Base-by-base conservation (phyloP, 2,888 invertebrate genomes). In the Stenolophus ochropezus region DNA sequence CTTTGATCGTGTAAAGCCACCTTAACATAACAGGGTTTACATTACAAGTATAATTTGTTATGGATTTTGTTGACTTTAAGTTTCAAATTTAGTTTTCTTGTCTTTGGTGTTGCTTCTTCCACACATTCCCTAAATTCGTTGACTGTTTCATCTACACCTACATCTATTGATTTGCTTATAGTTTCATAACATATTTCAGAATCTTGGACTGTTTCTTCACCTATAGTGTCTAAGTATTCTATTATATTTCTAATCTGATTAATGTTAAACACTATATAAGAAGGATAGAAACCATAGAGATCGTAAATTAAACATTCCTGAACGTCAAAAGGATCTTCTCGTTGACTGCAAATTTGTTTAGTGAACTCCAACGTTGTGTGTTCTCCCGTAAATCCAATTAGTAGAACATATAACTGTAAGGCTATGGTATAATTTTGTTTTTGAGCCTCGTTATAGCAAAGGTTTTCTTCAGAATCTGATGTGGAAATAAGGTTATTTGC, bases 231-330 rank as follows among this genome's bases (percentile, higher is more conserved):
- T n/a, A n/a, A n/a, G n/a, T n/a, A n/a, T n/a, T n/a, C n/a, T n/a
- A n/a, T n/a, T n/a, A n/a, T n/a, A n/a, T n/a, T n/a, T n/a, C n/a
- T n/a, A n/a, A n/a, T n/a, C n/a, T n/a, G n/a, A n/a, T n/a, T n/a
- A n/a, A n/a, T n/a, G n/a, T n/a, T n/a, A n/a, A n/a, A n/a, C n/a
- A n/a, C n/a, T n/a, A 78, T 23, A 65, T 65, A 65, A 4, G 21
- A 42, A 4, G 47, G 47, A 49, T 47, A 78, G 27, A 16, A 49
- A 5, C 21, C 11, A 65, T 78, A 78, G 3, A 78, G 47, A 27
- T 78, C 78, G 0, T 61, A 47, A n/a, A 78, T 78, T 2, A 78
- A 4, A 21, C 78, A 78, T 49, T 18, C 23, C 65, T 78, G 78
- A 2, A 78, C 78, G 14, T 78, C 78, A 16, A 65, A 65, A 4